Percentiles rank a stretch among this genome's conserved stretches.
phyloP scores from a whole-genome alignment of 2,797 vertebrate species.

The Adrianichthys oophorus region DNA sequence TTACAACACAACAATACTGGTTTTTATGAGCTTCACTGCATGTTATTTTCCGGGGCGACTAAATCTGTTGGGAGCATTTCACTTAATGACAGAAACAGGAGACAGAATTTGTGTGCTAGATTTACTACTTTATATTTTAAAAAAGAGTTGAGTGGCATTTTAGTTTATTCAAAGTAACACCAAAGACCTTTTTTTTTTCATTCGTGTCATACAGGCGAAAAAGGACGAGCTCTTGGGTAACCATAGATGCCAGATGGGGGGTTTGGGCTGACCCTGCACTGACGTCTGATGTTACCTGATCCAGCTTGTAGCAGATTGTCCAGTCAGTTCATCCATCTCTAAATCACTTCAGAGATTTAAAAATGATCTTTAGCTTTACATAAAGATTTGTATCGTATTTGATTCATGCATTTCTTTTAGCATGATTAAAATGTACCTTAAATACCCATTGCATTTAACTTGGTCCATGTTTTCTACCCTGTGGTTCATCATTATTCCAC shows the following conservation, averaged over 20 bases:
- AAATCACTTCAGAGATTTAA: conserved; percentile 1
- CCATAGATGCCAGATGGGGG: conserved; percentile 19
- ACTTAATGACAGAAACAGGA: conserved; percentile 16
- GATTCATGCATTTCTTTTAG: too few species aligned
- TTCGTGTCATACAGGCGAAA: background rate
- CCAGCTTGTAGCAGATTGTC: conserved; percentile 43
- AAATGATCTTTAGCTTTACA: too few species aligned
- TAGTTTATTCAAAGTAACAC: background rate
- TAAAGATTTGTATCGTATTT: too few species aligned
- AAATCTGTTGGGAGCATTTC: background rate
- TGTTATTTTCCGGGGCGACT: conserved; percentile 18
- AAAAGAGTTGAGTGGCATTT: background rate
- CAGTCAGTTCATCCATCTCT: conserved; percentile 14
- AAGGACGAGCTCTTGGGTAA: conserved; percentile 22
- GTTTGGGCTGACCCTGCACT: conserved; percentile 26
- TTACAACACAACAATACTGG: conserved; percentile 37
- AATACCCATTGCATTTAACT: too few species aligned
- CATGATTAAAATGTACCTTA: too few species aligned
- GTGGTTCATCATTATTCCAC: too few species aligned
- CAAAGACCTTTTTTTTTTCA: background rate
- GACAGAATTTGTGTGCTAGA: background rate
- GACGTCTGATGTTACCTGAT: conserved; percentile 45
- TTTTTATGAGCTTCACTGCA: conserved; percentile 23
- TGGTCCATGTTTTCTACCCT: too few species aligned
- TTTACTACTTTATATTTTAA: background rate